These are phyloP conservation scores for Steinernema carpocapsae DNA, from an alignment of 2,888 invertebrate species.

Conservation along the genomic window DNA sequence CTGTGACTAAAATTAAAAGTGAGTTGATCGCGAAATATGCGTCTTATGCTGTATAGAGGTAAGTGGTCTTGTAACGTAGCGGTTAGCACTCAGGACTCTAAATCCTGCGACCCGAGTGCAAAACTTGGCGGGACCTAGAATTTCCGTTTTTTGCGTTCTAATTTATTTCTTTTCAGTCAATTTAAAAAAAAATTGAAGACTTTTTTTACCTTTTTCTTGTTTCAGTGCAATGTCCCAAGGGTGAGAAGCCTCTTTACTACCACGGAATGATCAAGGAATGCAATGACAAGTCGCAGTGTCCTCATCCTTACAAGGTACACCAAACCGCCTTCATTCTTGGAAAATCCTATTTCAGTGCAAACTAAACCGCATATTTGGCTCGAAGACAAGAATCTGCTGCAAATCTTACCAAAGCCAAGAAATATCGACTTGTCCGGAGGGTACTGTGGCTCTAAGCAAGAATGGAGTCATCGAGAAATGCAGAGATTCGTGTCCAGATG, in stretches of 20 bases:
- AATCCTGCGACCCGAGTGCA: conserved; percentile 58
- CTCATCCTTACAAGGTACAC: conserved; percentile 42
- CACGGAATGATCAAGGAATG: conserved; percentile 39
- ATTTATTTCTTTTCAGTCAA: neutral
- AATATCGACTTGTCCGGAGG: neutral
- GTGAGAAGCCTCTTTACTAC: conserved; percentile 36
- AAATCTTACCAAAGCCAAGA: neutral
- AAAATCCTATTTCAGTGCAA: conserved; percentile 33
- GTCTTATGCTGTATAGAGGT: neutral
- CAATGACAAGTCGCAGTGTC: conserved; percentile 39
- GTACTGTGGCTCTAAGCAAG: neutral
- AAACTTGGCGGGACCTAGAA: conserved; percentile 57
- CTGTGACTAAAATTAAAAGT: conserved; percentile 20
- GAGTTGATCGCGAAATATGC: neutral
- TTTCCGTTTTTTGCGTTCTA: neutral
- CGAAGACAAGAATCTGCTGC: conserved; percentile 42
- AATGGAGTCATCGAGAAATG: neutral
- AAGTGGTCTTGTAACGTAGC: conserved; percentile 46
- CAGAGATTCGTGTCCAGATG: conserved; percentile 3
- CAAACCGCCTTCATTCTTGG: too few species aligned
- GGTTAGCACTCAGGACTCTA: conserved; percentile 63
- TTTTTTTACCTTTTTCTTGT: conserved; percentile 17
- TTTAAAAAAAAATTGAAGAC: too few species aligned
- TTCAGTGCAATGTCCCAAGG: conserved; percentile 44
- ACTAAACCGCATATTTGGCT: conserved; percentile 38